Conservation (phyloP, 2,113 vertebrate genomes). For the Heloderma charlesbogerti region DNA sequence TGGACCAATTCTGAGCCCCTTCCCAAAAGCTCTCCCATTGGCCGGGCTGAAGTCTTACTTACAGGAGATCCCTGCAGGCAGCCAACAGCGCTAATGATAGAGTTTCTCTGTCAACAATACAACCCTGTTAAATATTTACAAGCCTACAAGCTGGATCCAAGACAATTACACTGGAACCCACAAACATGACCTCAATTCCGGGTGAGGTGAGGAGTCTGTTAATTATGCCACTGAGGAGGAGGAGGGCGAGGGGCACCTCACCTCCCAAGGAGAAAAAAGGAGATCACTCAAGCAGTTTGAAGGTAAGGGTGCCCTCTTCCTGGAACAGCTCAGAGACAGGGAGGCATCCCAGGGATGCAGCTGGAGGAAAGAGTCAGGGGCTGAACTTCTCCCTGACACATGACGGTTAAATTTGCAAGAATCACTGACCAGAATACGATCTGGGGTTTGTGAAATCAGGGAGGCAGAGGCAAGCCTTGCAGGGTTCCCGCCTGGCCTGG, state of each 20-base stretch:
- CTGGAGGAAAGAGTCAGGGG: too few relatives aligned
- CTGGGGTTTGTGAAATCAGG: too few relatives aligned
- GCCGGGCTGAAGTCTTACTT: not conserved
- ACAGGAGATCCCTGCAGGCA: conserved; percentile 5
- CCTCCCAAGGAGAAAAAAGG: not conserved
- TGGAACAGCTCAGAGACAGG: too few relatives aligned
- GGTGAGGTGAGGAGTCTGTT: not conserved
- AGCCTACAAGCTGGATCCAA: not conserved
- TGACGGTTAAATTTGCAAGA: not conserved
- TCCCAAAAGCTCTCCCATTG: not conserved
- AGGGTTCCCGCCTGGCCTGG: not conserved
- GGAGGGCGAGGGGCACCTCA: too few relatives aligned
- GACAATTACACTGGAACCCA: not conserved
- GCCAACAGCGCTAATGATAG: not conserved
- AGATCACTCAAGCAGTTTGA: too few relatives aligned
- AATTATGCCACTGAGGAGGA: not conserved
- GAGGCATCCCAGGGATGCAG: not conserved
- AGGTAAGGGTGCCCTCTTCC: not conserved
- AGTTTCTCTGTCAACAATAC: conserved; percentile 1
- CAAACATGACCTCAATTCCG: not conserved
- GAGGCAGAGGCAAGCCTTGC: not conserved
- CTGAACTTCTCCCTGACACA: not conserved
- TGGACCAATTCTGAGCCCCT: not conserved
- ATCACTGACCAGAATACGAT: not conserved
- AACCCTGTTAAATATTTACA: conserved; percentile 29